Evolutionary conservation across 1,140 invertebrate species (phyloP), one percentile per base, ranked within the genome.

Genomic region (Mercenaria mercenaria): DNA sequence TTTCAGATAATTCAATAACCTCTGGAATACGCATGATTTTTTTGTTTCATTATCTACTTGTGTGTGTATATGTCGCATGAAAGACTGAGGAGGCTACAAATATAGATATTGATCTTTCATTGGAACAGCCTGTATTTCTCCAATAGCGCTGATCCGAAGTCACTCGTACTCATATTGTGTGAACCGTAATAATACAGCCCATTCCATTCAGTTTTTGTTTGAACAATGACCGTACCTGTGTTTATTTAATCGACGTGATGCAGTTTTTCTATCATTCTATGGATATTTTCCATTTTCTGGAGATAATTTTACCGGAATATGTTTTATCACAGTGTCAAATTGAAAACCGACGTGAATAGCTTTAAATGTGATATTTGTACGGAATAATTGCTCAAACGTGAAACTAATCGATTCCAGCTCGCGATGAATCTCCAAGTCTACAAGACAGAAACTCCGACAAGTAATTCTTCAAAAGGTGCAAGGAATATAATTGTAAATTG

Each of bases 161-260:
- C 76, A 52, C 47, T 20, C 47, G 37, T 23, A 41, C 50, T 56
- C 32, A 37, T 79, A 79, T 79, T 52, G 76, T 39, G 50, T 52
- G 76, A 79, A 20, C 29, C 76, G 47, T 79, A 79, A 59, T 79
- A 52, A 79, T 79, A 59, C 47, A 13, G n/a, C 56, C 4, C 34
- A 50, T 32, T 79, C 43, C 43, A 39, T 41, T 79, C 47, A 43
- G 26, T 20, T 52, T 32, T 79, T 52, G 34, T 79, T 88, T 32
- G 29, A 39, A 64, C n/a, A 88, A 11, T 83, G 47, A 67, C 15
- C 74, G 43, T 79, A 43, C 79, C 52, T 89, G 39, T 83, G 52
- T 91, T 61, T 91, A 59, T 83, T 82, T 56, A 82, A 82, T 59
- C 52, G 80, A 82, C 52, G 56, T 23, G 32, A 67, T 82, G 80